These are phyloP conservation scores for Liasis olivaceus DNA, from an alignment of 2,797 vertebrate species.

Conservation along the genomic window DNA sequence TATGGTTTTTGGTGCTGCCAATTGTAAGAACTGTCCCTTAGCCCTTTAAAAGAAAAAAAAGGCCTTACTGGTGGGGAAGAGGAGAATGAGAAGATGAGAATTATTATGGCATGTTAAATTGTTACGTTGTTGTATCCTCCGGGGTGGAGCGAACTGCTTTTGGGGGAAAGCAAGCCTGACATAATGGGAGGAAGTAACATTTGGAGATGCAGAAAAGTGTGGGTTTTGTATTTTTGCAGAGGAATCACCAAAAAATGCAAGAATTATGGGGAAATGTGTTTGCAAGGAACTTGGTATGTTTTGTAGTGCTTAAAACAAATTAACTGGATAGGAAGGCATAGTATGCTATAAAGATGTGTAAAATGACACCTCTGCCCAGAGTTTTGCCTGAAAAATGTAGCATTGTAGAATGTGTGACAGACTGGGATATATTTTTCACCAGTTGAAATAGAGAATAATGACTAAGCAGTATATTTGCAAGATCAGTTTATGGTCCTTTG, in stretches of 20 bases:
- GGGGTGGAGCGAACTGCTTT: background rate
- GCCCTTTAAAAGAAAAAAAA: background rate
- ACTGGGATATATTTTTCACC: background rate
- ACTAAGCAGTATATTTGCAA: background rate
- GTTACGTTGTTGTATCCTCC: background rate
- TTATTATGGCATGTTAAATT: background rate
- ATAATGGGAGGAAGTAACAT: background rate
- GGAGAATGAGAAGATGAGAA: background rate
- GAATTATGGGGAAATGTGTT: background rate
- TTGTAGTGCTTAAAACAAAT: background rate
- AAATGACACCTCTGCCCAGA: background rate
- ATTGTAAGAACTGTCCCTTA: background rate
- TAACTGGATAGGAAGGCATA: background rate
- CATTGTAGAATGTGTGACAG: background rate
- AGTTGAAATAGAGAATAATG: background rate
- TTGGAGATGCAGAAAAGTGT: background rate
- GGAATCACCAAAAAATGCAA: background rate
- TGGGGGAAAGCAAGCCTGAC: background rate
- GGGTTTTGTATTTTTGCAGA: background rate
- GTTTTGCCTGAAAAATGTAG: background rate
- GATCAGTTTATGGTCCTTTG: background rate
- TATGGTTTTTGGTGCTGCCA: background rate
- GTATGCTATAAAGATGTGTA: background rate
- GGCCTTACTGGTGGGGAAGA: background rate
- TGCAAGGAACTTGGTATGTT: background rate